Evolutionary conservation across 2,797 vertebrate genomes (phyloP), one percentile per base, ranked within the genome.

Genomic region (Australoheros facetus): DNA sequence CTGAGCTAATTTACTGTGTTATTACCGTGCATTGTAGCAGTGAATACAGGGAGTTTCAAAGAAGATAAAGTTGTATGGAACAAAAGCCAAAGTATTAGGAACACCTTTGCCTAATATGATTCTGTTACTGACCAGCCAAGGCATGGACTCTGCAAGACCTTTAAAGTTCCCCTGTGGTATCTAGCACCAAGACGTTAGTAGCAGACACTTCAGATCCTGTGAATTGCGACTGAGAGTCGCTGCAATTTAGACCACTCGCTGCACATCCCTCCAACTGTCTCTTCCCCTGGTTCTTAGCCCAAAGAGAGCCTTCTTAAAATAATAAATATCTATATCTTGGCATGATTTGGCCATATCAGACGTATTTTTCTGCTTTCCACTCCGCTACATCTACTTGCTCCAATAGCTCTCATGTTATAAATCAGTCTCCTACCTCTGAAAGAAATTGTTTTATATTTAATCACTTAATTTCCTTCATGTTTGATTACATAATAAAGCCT

Each of bases 341-440:
- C 21, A 37, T 82, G 73, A 75, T 79, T 71, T 66, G 7, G 2
- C 42, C 45, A 54, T 55, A 34, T 71, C 11, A 75, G 45, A 71
- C 51, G 32, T 62, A 56, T 45, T 72, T 56, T 80, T 75, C 39
- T 9, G 11, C 6, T 69, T 51, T 34, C 23, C 28, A 37, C 58
- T 42, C 75, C 56, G 71, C 9, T 66, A n/a, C 28, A 79, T 80
- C 51, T 58, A 23, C 64, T 32, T 45, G 12, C 59, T 79, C 39
- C 60, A 53, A 4, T 32, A n/a, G 51, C 53, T 81, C 34, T 76
- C 30, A 56, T 42, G 37, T 82, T 78, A 21, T 54, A 60, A 75
- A 92, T 86, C 55, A 78, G 58, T 53, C 30, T 72, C 66, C 26
- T 56, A 56, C 79, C 85, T 85, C 85, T 88, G 53, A 73, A 57